phyloP scores from a whole-genome alignment of 2,797 vertebrate species.

The Crax fasciolata region DNA sequence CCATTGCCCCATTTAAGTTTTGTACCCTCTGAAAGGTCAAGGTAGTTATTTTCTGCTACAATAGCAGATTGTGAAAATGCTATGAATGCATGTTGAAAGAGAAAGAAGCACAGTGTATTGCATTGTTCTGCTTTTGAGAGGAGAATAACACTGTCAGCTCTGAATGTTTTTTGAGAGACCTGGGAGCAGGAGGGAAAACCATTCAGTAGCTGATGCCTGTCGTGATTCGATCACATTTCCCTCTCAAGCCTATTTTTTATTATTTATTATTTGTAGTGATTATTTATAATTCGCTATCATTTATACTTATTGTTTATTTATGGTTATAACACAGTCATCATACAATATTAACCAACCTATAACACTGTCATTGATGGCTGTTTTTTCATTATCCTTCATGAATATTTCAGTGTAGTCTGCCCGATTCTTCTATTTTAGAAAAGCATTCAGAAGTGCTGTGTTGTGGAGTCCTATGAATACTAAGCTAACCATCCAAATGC shows the following conservation, averaged over 20 bases:
- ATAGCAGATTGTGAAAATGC: not conserved
- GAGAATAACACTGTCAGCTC: not conserved
- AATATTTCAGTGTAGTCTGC: conserved; percentile 75
- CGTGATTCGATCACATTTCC: conserved; percentile 32
- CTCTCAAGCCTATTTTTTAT: conserved; percentile 19
- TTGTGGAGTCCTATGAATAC: conserved; percentile 60
- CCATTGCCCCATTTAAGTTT: not conserved
- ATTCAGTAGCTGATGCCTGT: conserved; percentile 27
- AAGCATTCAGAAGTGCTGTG: not conserved
- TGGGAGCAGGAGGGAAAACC: conserved; percentile 3
- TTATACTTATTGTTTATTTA: conserved; percentile 82
- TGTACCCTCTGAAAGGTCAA: not conserved
- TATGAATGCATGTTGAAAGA: not conserved
- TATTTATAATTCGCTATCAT: conserved; percentile 78
- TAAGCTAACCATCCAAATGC: not conserved
- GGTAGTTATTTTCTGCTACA: conserved; percentile 6
- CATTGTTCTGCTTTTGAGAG: not conserved
- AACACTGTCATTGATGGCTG: conserved; percentile 27
- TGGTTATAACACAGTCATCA: conserved; percentile 78
- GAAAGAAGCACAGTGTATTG: not conserved
- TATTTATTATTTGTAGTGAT: conserved; percentile 77
- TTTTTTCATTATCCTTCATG: conserved; percentile 76
- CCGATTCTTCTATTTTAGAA: conserved; percentile 61
- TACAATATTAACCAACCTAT: conserved; percentile 79
- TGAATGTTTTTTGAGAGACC: conserved; percentile 23